Percentiles rank a stretch among this genome's conserved stretches.
Evolutionary conservation across 2,113 vertebrate species (phyloP).

Genomic region (Chaetops frenatus): DNA sequence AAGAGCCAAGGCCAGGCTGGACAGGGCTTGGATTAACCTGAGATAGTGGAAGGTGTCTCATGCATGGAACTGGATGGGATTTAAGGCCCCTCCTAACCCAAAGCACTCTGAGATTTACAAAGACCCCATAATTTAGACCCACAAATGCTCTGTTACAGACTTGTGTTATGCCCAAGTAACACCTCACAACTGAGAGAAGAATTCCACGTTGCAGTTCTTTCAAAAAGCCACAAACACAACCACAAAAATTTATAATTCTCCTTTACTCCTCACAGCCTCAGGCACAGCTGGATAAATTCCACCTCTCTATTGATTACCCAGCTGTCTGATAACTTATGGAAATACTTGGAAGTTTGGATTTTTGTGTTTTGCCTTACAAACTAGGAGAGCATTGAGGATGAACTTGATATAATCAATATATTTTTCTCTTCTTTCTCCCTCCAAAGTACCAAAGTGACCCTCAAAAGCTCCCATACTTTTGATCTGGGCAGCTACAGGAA

Average conservation of each 20-base stretch:
- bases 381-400: background rate
- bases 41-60: background rate
- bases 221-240: background rate
- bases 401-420: accelerated
- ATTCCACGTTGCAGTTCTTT: accelerated
- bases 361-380: background rate
- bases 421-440: background rate
- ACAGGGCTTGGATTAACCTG: background rate
- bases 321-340: background rate
- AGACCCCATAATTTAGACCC: background rate
- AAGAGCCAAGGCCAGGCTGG: background rate
- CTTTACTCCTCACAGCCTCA: background rate
- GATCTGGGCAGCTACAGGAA: background rate
- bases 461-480: background rate
- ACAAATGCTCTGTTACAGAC: background rate
- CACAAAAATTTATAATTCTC: background rate
- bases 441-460: background rate
- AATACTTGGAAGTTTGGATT: background rate
- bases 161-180: background rate
- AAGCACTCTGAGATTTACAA: background rate
- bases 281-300: background rate
- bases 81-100: background rate
- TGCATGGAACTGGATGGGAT: background rate
- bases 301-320: background rate
- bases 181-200: background rate